Percentiles rank a stretch among this genome's conserved stretches.
Evolutionary conservation across 2,888 invertebrate genomes (phyloP).

Genomic region (Cabera pusaria): DNA sequence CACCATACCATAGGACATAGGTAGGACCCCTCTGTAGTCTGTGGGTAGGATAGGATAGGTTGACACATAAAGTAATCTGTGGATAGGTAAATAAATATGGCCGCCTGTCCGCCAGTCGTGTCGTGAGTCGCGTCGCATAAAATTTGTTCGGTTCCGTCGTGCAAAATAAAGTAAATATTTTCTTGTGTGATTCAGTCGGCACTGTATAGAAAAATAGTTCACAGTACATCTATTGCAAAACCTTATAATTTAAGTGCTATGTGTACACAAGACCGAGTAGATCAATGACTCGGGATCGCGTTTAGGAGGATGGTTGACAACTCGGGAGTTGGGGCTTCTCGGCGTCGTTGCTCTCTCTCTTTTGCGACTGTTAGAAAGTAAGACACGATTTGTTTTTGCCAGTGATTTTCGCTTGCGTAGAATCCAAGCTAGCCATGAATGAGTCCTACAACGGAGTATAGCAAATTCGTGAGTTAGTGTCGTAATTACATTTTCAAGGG

Average conservation of each 20-base stretch:
- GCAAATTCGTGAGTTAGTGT: conserved; percentile 31
- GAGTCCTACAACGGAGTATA: conserved; percentile 27
- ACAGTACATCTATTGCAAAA: neutral
- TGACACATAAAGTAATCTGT: too few relatives aligned
- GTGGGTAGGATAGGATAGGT: too few relatives aligned
- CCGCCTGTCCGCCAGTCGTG: conserved; percentile 38
- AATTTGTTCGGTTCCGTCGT: too few relatives aligned
- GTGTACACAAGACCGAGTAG: conserved; percentile 50
- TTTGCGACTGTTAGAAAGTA: conserved; percentile 58
- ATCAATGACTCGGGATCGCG: conserved; percentile 66
- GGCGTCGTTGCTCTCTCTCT: conserved; percentile 61
- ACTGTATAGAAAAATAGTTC: too few relatives aligned
- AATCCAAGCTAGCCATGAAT: too few relatives aligned
- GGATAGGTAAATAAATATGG: conserved; percentile 77
- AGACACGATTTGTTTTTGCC: conserved; percentile 43
- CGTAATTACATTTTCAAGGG: conserved; percentile 56
- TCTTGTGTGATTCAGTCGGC: conserved; percentile 5
- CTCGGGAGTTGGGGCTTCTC: conserved; percentile 55
- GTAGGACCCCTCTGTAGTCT: too few relatives aligned
- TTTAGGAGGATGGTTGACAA: conserved; percentile 65
- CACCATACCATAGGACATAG: too few relatives aligned
- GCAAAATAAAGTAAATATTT: conserved; percentile 2
- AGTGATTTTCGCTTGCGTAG: conserved; percentile 35
- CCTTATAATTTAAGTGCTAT: conserved; percentile 4
- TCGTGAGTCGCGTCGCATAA: conserved; percentile 23